A percentile compares a stretch with the other conserved stretches of the same genome.
These are phyloP conservation scores for Sesamia nonagrioides DNA, from an alignment of 1,140 invertebrate species.

Conservation along the genomic window DNA sequence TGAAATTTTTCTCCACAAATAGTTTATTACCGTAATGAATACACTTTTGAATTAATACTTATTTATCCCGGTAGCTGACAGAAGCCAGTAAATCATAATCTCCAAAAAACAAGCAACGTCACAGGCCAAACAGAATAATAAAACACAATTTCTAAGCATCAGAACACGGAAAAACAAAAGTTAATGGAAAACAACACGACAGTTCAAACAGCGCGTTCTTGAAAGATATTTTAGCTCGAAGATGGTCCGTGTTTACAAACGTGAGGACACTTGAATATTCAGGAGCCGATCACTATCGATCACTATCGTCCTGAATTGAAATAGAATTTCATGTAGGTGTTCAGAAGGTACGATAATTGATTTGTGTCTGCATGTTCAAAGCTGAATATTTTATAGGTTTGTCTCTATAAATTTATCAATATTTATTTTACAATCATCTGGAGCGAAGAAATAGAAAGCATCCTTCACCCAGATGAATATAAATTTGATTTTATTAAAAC, in stretches of 20 bases:
- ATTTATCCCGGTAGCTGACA: too few relatives aligned
- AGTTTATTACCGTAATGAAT: too few relatives aligned
- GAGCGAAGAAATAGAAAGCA: background rate
- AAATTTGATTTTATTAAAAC: too few relatives aligned
- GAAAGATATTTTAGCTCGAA: background rate
- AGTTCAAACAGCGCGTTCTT: slow-evolving; percentile 18
- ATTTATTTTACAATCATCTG: background rate
- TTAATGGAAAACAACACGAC: background rate
- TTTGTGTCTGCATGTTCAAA: background rate
- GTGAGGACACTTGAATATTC: slow-evolving; percentile 27
- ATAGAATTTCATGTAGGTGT: slow-evolving; percentile 19
- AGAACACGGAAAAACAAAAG: background rate
- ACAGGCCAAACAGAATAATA: background rate
- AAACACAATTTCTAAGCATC: background rate
- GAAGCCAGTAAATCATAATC: too few relatives aligned
- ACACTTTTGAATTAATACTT: too few relatives aligned
- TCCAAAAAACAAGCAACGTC: background rate
- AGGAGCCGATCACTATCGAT: slow-evolving; percentile 3
- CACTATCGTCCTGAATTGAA: background rate
- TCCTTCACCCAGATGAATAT: background rate
- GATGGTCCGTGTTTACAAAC: background rate
- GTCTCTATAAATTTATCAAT: background rate
- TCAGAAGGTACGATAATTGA: slow-evolving; percentile 3
- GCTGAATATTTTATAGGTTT: slow-evolving; percentile 11
- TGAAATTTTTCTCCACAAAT: too few relatives aligned